These are phyloP conservation scores for Calypte anna DNA, from an alignment of 2,113 vertebrate genomes.

Conservation along the genomic window DNA sequence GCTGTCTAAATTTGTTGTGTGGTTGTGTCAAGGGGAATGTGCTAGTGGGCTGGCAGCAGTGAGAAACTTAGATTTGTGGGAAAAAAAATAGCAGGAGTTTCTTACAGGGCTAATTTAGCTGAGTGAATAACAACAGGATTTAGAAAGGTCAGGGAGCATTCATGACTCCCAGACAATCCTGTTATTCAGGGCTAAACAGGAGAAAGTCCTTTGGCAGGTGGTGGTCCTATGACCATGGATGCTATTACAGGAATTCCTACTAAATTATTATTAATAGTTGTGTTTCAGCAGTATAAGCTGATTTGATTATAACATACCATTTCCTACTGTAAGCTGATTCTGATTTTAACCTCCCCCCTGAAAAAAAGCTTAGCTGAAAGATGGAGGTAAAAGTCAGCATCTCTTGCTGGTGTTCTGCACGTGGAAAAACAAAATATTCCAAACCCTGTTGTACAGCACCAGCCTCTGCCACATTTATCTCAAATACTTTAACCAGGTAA, in stretches of 20 bases:
- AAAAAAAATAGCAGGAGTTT: constrained; percentile 42
- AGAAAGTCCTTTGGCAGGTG: constrained; percentile 45
- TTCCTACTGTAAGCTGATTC: background rate
- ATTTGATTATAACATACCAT: background rate
- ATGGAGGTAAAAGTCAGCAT: background rate
- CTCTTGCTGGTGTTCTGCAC: background rate
- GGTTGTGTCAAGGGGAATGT: constrained; percentile 60
- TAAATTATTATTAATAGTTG: background rate
- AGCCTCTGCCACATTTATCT: background rate
- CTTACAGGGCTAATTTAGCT: constrained; percentile 80
- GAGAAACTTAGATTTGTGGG: constrained; percentile 40
- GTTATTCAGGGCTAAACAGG: background rate
- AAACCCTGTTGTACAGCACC: background rate
- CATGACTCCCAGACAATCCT: constrained; percentile 71
- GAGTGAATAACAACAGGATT: constrained; percentile 76
- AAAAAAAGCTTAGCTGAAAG: background rate
- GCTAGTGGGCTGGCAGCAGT: constrained; percentile 56
- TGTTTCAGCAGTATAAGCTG: background rate
- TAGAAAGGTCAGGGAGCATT: constrained; percentile 75
- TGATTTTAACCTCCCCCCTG: background rate
- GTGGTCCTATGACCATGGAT: background rate
- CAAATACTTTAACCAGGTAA: background rate
- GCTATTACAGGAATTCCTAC: background rate
- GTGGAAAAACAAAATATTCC: background rate
- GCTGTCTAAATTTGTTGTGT: constrained; percentile 79